Percentiles rank a stretch among this genome's conserved stretches.
Conservation (phyloP, 1,140 invertebrate genomes). For the Drosophila cardini region DNA sequence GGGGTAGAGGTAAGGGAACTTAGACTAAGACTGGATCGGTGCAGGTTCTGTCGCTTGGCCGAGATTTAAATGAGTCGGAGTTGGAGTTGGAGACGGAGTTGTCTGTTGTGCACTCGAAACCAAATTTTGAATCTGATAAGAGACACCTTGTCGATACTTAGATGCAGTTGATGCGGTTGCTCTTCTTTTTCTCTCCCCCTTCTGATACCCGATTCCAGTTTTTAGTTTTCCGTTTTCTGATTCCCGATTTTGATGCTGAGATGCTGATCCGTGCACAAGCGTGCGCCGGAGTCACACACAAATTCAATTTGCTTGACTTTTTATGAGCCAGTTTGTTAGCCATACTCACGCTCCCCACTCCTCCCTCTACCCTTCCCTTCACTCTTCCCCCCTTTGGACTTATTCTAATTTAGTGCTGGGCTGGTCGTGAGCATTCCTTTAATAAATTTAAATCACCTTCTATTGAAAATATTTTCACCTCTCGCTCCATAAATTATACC, state of each 20-base stretch:
- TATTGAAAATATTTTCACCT: constrained; percentile 84
- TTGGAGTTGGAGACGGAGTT: too few relatives aligned
- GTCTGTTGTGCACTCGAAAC: constrained; percentile 51
- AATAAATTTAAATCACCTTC: constrained; percentile 84
- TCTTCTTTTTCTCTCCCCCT: constrained; percentile 6
- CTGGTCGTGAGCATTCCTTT: constrained; percentile 80
- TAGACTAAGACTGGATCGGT: constrained; percentile 2
- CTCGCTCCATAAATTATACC: constrained; percentile 74
- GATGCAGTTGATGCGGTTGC: constrained; percentile 40
- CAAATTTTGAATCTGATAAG: constrained; percentile 68
- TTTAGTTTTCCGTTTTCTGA: neutral
- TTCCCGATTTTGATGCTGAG: constrained; percentile 36
- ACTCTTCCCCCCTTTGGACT: constrained; percentile 26
- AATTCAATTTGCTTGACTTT: constrained; percentile 76
- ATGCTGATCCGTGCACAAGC: constrained; percentile 44
- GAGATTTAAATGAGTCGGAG: constrained; percentile 68
- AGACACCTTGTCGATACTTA: constrained; percentile 67
- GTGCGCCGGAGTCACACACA: constrained; percentile 56
- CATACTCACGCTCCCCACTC: neutral
- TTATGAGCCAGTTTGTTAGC: constrained; percentile 58
- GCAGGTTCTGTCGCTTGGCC: constrained; percentile 22
- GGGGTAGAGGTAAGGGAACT: too few relatives aligned
- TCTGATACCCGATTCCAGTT: constrained; percentile 27
- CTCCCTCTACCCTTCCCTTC: neutral
- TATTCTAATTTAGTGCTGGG: constrained; percentile 80